These are phyloP conservation scores for Lamellibrachia columna DNA, from an alignment of 2,888 invertebrate species.

Conservation along the genomic window DNA sequence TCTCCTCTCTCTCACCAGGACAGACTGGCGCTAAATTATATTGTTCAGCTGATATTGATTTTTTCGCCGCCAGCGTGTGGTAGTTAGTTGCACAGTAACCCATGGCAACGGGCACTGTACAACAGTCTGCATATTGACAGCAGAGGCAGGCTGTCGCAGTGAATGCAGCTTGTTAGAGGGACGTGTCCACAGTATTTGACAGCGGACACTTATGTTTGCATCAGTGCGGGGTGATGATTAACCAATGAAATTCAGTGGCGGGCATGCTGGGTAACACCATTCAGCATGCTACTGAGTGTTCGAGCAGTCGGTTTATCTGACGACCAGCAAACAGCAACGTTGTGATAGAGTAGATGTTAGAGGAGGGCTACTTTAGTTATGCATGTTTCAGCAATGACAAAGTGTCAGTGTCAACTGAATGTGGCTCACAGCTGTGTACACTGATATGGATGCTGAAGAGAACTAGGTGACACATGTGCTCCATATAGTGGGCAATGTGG, in stretches of 20 bases:
- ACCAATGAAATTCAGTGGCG: constrained; percentile 4
- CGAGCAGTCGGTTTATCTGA: neutral
- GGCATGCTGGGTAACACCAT: constrained; percentile 16
- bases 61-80: neutral
- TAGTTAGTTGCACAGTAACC: neutral
- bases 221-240: neutral
- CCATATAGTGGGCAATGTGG: neutral
- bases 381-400: neutral
- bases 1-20: neutral
- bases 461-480: neutral
- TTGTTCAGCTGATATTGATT: neutral
- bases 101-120: neutral
- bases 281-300: neutral
- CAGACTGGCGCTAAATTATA: neutral
- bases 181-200: neutral
- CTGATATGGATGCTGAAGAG: neutral
- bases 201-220: neutral
- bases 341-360: neutral
- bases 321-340: neutral
- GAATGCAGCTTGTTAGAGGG: constrained; percentile 2
- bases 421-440: neutral
- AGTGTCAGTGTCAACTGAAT: neutral
- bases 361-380: neutral
- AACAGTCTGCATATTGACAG: neutral
- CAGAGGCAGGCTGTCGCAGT: neutral